phyloP scores from a whole-genome alignment of 2,888 invertebrate species.

The Platycnemis pennipes region DNA sequence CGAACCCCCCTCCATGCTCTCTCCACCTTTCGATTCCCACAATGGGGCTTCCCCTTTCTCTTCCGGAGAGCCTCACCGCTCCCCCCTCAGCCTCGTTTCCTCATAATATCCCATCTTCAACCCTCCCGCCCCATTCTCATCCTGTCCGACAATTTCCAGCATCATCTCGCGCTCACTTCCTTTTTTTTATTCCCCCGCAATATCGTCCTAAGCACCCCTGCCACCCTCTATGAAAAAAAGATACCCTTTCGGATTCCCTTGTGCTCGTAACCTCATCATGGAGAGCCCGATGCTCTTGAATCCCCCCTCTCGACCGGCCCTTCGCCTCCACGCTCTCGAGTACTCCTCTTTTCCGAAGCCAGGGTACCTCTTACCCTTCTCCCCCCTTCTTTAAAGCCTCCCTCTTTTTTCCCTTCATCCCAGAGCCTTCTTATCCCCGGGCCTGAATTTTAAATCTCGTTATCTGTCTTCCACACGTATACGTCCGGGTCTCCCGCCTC shows the following conservation, averaged over 20 bases:
- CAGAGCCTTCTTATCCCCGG: not conserved
- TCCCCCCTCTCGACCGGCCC: not conserved
- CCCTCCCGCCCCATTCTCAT: not conserved
- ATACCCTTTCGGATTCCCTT: not conserved
- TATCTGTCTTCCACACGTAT: slow-evolving; percentile 62
- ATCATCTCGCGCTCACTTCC: not conserved
- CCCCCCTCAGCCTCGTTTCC: not conserved
- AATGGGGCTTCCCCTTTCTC: not conserved
- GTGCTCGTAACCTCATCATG: not conserved
- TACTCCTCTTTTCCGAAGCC: not conserved
- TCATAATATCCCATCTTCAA: not conserved
- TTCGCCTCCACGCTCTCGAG: not conserved
- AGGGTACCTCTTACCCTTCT: not conserved
- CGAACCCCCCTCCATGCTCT: too few relatives aligned
- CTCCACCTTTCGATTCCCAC: not conserved
- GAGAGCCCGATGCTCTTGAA: not conserved
- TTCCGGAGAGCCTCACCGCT: not conserved
- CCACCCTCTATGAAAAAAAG: not conserved
- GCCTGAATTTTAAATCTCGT: slow-evolving; percentile 34
- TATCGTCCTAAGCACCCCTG: not conserved
- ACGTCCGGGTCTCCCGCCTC: not conserved
- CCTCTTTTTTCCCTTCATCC: not conserved
- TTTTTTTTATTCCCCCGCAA: not conserved
- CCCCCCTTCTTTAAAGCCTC: not conserved
- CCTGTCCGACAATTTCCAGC: not conserved